Evolutionary conservation across 2,113 vertebrate genomes (phyloP).

Genomic region (Scalopus aquaticus): DNA sequence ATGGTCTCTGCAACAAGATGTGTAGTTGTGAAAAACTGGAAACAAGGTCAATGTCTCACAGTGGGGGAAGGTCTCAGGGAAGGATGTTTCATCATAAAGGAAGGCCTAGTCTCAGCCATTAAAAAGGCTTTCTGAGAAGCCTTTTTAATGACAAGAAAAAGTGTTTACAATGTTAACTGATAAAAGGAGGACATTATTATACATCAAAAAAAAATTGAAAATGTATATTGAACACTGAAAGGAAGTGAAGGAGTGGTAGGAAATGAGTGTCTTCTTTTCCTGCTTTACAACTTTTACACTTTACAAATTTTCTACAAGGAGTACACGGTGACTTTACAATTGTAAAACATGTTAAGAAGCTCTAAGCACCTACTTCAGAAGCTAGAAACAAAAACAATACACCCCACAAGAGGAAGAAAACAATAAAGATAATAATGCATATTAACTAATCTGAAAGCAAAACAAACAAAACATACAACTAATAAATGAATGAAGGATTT

Average conservation of each 20-base stretch:
- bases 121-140: neutral
- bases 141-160: constrained; percentile 9
- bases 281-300: neutral
- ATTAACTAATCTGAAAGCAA: neutral
- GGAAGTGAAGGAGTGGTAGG: neutral
- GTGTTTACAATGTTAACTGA: neutral
- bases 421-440: neutral
- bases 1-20: neutral
- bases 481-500: neutral
- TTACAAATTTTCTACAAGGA: neutral
- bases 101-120: neutral
- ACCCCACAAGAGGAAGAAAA: neutral
- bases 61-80: neutral
- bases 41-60: neutral
- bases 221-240: neutral
- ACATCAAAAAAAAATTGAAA: neutral
- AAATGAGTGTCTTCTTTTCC: neutral
- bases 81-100: neutral
- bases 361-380: neutral
- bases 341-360: neutral
- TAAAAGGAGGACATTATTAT: neutral
- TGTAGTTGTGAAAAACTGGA: neutral
- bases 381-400: neutral
- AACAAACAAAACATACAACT: neutral
- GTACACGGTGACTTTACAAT: neutral